Base-by-base conservation (phyloP, 30 jellyfish, hydroid and myxozoan genomes). In the Hydractinia echinata region DNA sequence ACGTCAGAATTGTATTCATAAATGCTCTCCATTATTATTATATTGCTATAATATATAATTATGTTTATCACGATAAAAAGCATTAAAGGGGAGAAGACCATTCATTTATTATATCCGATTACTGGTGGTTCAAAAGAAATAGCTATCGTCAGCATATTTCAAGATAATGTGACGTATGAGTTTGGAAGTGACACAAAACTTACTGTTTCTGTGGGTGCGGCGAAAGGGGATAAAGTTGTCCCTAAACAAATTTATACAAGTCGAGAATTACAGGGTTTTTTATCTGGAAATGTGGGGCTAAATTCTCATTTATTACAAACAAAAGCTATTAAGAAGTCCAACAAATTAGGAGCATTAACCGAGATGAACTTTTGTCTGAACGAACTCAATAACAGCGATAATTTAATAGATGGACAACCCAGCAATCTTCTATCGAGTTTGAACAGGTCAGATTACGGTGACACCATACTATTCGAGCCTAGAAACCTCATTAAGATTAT, bases 331-430 rank as follows among this genome's bases (percentile, higher is more conserved):
- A 30, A 30, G 44, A 30, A 30, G 2, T 30, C 44, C 44, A 30
- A 30, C 44, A 30, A 30, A 30, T 30, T 0, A 30, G 44, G 44
- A 30, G 44, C 44, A 30, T 30, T 30, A 2, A 30, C 44, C 44
- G 44, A 30, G 44, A 30, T 30, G 44, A 30, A 30, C 44, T 30
- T 30, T 30, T 30, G 68, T 56, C 68, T 56, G n/a, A 56, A 56
- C 68, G 68, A 56, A 56, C n/a, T 56, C 68, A n/a, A 58, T 58
- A 58, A 58, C 69, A 58, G 69, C 69, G 69, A 58, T 58, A 58
- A 58, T 58, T 58, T 58, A 58, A 58, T 58, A 58, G 69, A 58
- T 58, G 69, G 69, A 58, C 69, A 58, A 58, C 69, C 69, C 69
- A 58, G 69, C 69, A 58, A 58, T 58, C 69, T 58, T 58, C 19